Evolutionary conservation across 2,113 vertebrate species (phyloP).

Genomic region (Glareola pratincola): DNA sequence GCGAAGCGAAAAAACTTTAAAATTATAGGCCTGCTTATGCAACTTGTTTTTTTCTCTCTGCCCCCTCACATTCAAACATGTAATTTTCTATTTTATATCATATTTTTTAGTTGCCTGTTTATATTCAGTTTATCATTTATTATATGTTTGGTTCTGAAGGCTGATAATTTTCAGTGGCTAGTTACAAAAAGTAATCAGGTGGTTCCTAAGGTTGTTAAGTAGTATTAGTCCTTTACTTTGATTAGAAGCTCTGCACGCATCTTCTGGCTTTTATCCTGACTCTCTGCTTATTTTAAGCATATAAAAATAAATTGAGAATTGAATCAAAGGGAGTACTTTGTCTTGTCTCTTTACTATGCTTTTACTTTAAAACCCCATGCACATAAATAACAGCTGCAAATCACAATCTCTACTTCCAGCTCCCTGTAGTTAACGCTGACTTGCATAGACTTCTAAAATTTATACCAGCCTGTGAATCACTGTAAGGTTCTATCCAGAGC

Average conservation of each 20-base stretch:
- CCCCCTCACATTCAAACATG: not conserved
- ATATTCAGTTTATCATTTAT: not conserved
- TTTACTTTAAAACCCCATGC: not conserved
- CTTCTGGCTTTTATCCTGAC: not conserved
- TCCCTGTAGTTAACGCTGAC: not conserved
- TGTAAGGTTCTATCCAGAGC: not conserved
- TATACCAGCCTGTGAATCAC: not conserved
- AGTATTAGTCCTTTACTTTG: not conserved
- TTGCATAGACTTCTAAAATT: not conserved
- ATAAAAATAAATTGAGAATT: not conserved
- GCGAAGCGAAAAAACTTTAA: not conserved
- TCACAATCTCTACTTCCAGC: not conserved
- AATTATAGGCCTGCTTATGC: not conserved
- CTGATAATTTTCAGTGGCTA: not conserved
- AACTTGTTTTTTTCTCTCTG: not conserved
- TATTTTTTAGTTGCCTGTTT: not conserved
- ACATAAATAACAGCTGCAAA: constrained; percentile 1
- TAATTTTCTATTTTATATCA: not conserved
- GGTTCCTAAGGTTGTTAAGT: not conserved
- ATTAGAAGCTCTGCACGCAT: not conserved
- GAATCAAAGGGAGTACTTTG: not conserved
- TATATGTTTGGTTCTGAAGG: not conserved
- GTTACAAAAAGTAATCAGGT: not conserved
- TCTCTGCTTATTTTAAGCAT: not conserved
- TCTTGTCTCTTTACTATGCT: not conserved